Conservation (phyloP, 2,888 invertebrate genomes). For the Pocota personata region DNA sequence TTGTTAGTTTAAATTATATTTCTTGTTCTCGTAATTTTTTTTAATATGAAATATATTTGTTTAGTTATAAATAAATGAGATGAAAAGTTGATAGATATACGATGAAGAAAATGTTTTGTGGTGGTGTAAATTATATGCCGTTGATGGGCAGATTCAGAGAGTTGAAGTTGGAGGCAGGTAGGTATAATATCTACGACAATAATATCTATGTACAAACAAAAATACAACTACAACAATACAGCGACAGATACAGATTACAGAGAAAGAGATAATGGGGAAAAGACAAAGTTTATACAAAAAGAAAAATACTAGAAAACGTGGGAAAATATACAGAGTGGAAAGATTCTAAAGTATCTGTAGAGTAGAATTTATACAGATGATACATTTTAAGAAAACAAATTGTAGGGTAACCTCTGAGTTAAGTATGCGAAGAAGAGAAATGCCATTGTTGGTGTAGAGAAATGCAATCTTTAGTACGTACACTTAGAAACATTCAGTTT, state of each 20-base stretch:
- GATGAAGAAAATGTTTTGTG: constrained; percentile 34
- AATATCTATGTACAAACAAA: constrained; percentile 37
- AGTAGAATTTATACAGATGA: neutral
- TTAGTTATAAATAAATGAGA: constrained; percentile 50
- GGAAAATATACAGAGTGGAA: neutral
- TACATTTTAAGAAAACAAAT: neutral
- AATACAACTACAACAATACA: constrained; percentile 25
- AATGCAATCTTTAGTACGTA: neutral
- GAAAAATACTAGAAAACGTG: neutral
- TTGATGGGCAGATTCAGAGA: constrained; percentile 15
- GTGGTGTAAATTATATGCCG: constrained; percentile 27
- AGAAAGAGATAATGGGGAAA: constrained; percentile 17
- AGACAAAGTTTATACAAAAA: neutral
- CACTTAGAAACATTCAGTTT: too few species aligned
- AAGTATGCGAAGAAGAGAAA: constrained; percentile 21
- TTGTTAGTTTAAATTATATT: constrained; percentile 60
- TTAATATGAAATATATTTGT: constrained; percentile 43
- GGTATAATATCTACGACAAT: constrained; percentile 20
- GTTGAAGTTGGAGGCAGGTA: neutral
- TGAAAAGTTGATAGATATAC: constrained; percentile 59
- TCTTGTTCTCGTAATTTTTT: constrained; percentile 28
- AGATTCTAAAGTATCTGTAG: neutral
- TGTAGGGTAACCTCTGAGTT: neutral
- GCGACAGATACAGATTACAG: constrained; percentile 40
- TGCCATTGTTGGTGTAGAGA: constrained; percentile 35